Base-by-base conservation (phyloP, 2,888 invertebrate genomes). In the Pharmacophagus antenor region DNA sequence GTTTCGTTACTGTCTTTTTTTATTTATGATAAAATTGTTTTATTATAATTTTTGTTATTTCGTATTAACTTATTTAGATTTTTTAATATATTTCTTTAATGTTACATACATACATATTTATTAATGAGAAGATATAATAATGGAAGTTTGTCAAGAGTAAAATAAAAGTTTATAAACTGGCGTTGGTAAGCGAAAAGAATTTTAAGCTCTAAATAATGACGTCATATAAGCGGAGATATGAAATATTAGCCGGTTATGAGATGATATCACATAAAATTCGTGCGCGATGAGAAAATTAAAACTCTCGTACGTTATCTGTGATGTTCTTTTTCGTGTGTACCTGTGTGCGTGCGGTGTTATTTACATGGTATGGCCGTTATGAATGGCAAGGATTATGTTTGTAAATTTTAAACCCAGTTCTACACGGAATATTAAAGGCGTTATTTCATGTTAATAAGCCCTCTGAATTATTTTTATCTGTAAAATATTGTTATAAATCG, bases 211-310 rank as follows among this genome's bases (percentile, higher is more conserved):
- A 41, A 50, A 17, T 42, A 42, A 44, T 49, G 49, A 31, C 25
- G 42, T 50, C 23, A 31, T 49, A 46, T 56, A 49, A 37, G 46
- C 20, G n/a, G n/a, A 55, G 42, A 55, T 55, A 51, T 59, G 54
- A 56, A 56, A 51, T 46, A 61, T 56, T 50, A 46, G 54, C 31
- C 47, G 5, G 56, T 61, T 56, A 51, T 46, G 54, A 52, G 44
- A 53, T 58, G 37, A 25, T 56, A 51, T 61, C 46, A 37, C 37
- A 18, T 59, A 55, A 48, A 47, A 46, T 58, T 47, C 18, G n/a
- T 20, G 49, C 20, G 49, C 20, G 6, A 21, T 17, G 27, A 48
- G 42, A 48, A 60, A 60, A 56, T 51, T 60, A 46, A 55, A 54
- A 56, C 1, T 44, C 42, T 20, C 23, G 21, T 52, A 46, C 41